Conservation (phyloP, 2,888 invertebrate genomes). For the Drosophila robusta region DNA sequence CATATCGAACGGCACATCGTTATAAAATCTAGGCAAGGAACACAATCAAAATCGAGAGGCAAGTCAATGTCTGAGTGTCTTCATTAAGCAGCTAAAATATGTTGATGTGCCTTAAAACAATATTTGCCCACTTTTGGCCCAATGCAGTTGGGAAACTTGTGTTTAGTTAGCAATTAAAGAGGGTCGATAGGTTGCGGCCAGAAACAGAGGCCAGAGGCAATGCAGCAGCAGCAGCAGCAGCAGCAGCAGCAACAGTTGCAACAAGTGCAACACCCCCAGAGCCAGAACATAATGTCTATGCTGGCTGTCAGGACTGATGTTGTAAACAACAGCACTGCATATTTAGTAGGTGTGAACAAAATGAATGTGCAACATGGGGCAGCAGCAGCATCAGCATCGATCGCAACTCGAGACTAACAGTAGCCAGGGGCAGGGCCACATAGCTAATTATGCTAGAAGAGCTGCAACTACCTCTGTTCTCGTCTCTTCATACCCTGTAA, state of each 20-base stretch:
- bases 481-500: slow-evolving; percentile 1
- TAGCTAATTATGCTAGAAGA: slow-evolving; percentile 65
- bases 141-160: slow-evolving; percentile 43
- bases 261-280: slow-evolving; percentile 24
- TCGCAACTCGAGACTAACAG: slow-evolving; percentile 55
- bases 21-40: slow-evolving; percentile 57
- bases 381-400: slow-evolving; percentile 22
- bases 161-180: slow-evolving; percentile 76
- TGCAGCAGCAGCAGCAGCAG: slow-evolving; percentile 1
- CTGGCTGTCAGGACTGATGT: slow-evolving; percentile 49
- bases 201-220: not conserved
- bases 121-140: slow-evolving; percentile 63
- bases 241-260: slow-evolving; percentile 22
- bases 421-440: slow-evolving; percentile 51
- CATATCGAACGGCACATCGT: slow-evolving; percentile 71
- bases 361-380: slow-evolving; percentile 65
- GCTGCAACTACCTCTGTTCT: not conserved
- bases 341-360: slow-evolving; percentile 81
- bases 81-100: slow-evolving; percentile 70
- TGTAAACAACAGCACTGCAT: slow-evolving; percentile 77
- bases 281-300: slow-evolving; percentile 43
- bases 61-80: slow-evolving; percentile 33
- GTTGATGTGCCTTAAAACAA: slow-evolving; percentile 76
- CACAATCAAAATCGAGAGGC: slow-evolving; percentile 19
- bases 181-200: slow-evolving; percentile 12